A percentile compares a stretch with the other conserved stretches of the same genome.
These are phyloP conservation scores for Drosophila gaucha DNA, from an alignment of 2,888 invertebrate species.

Conservation along the genomic window DNA sequence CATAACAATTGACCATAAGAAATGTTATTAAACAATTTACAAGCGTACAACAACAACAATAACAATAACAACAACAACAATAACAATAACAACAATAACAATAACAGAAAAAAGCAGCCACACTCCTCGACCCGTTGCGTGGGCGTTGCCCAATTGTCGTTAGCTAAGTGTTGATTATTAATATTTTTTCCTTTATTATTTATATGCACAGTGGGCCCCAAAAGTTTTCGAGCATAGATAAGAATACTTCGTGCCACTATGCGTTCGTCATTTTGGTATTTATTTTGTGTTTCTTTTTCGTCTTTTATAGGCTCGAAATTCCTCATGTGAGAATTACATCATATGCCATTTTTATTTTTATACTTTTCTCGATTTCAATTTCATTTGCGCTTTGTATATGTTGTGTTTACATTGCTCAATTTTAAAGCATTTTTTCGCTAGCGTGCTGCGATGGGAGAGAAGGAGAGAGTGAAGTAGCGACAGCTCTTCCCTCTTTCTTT, in stretches of 20 bases:
- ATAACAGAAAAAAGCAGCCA: not conserved
- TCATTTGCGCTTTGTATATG: slow-evolving; percentile 31
- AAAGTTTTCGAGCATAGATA: not conserved
- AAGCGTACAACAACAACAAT: slow-evolving; percentile 5
- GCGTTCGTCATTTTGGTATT: slow-evolving; percentile 7
- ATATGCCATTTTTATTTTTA: slow-evolving; percentile 52
- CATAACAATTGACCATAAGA: slow-evolving; percentile 23
- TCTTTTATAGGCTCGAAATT: slow-evolving; percentile 47
- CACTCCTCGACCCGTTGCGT: slow-evolving; percentile 1
- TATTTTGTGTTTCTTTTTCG: not conserved
- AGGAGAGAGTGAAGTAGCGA: not conserved
- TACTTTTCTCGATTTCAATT: slow-evolving; percentile 41
- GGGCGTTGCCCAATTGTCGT: slow-evolving; percentile 18
- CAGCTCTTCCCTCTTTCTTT: not conserved
- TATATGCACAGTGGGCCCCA: slow-evolving; percentile 5
- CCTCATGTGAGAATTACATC: slow-evolving; percentile 61
- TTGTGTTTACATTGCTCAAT: slow-evolving; percentile 37
- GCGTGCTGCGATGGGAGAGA: not conserved
- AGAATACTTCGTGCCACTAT: slow-evolving; percentile 18
- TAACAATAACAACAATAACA: not conserved
- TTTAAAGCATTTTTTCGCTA: slow-evolving; percentile 10
- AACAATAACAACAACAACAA: not conserved
- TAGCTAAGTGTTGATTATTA: not conserved
- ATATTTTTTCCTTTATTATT: not conserved
- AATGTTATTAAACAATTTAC: slow-evolving; percentile 49